Evolutionary conservation across 2,888 invertebrate species (phyloP), one percentile per base, ranked within the genome.

Genomic region (Graphium colonna): DNA sequence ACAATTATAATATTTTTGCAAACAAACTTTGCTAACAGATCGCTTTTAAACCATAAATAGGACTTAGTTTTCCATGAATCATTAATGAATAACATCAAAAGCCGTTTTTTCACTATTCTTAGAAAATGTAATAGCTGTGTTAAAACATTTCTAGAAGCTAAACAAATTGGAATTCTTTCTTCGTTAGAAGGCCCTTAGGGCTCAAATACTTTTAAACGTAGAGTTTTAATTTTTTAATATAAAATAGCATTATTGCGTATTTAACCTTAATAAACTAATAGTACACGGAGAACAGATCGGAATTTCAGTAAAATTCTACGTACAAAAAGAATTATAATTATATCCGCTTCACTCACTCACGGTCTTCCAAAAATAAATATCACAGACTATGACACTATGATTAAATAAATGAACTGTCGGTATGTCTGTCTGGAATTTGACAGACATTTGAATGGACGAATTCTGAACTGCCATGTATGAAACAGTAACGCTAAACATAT

Each of bases 361-460:
- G 72, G 69, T 71, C 68, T 70, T 77, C 78, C 77, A 77, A 77
- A 78, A 78, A 78, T 78, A 78, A 78, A 77, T 68, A 73, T 65
- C 60, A 62, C 57, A 62, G 62, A n/a, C n/a, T n/a, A n/a, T n/a
- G n/a, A n/a, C n/a, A n/a, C n/a, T n/a, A n/a, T n/a, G n/a, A n/a
- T n/a, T n/a, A n/a, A n/a, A n/a, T n/a, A n/a, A n/a, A n/a, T n/a
- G n/a, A n/a, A n/a, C n/a, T n/a, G n/a, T n/a, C n/a, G n/a, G n/a
- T n/a, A n/a, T n/a, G n/a, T n/a, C n/a, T n/a, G n/a, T n/a, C n/a
- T n/a, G n/a, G n/a, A n/a, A n/a, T n/a, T n/a, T n/a, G n/a, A n/a
- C n/a, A n/a, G n/a, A n/a, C n/a, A n/a, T n/a, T n/a, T n/a, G n/a
- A n/a, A n/a, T n/a, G n/a, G n/a, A n/a, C n/a, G n/a, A n/a, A n/a